Conservation (phyloP, 2,113 vertebrate genomes). For the Columba janthina region DNA sequence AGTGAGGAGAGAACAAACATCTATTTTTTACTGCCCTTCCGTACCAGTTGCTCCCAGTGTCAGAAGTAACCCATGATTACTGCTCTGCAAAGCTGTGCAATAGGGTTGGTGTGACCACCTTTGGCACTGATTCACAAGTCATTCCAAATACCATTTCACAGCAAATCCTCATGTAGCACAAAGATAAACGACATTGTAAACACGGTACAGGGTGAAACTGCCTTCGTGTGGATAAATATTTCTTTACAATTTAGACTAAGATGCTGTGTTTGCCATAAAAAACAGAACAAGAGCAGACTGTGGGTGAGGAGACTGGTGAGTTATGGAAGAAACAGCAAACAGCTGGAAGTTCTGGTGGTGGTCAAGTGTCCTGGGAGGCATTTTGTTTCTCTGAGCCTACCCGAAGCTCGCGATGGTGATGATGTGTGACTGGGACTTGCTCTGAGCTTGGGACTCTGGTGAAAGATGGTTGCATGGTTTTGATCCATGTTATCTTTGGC, state of each 20-base stretch:
- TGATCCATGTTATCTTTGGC: background rate
- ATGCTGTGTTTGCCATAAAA: background rate
- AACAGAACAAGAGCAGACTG: too few relatives aligned
- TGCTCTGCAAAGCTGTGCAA: conserved; percentile 44
- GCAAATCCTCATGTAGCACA: conserved; percentile 44
- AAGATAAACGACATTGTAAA: conserved; percentile 34
- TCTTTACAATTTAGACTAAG: background rate
- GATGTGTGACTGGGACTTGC: background rate
- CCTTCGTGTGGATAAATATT: conserved; percentile 44
- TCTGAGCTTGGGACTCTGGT: background rate
- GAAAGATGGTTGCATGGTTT: background rate
- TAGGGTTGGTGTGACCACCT: conserved; percentile 20
- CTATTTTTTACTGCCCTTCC: conserved; percentile 55
- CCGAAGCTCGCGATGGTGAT: background rate
- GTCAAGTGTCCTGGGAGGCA: background rate
- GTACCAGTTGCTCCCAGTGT: conserved; percentile 29
- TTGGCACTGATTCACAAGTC: conserved; percentile 49
- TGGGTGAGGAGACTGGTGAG: background rate
- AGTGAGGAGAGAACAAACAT: conserved; percentile 54
- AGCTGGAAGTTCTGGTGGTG: background rate
- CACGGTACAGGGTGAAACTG: background rate
- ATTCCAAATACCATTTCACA: conserved; percentile 42
- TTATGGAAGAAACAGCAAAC: background rate
- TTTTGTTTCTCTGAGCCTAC: background rate
- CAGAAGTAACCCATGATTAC: conserved; percentile 14